Base-by-base conservation (phyloP, 1,140 invertebrate genomes). In the Papilio dardanus region DNA sequence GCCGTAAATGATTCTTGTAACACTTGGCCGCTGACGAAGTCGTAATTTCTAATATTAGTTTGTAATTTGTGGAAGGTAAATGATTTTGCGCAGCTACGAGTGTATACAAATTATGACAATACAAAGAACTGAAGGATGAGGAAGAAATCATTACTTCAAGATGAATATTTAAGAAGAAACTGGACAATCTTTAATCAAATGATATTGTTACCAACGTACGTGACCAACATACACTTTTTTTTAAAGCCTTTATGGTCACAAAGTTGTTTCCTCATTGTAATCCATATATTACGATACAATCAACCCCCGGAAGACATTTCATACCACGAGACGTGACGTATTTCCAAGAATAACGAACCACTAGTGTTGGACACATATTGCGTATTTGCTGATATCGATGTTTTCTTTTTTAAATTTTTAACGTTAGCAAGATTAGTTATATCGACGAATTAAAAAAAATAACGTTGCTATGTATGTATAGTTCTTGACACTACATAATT, bases 11-110 rank as follows among this genome's bases (percentile, higher is more conserved):
- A 16, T 58, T 30, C 54, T 58, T 58, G 24, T 58, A 28, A 30
- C 21, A 58, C 54, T 28, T 58, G 54, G 54, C 24, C 12, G 54
- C 54, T 28, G 24, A n/a, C 54, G 54, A 28, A 58, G 77, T 74
- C 81, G 76, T 73, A 81, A 79, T 82, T 74, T 67, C 81, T 81
- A 85, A 80, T 58, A 79, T 74, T 86, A 83, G 81, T 79, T n/a
- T 12, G 76, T 79, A 83, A 83, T 83, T 84, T 83, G 80, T 78
- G 80, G 77, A 81, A 77, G 73, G 12, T 67, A 58, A 58, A 58
- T 30, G 30, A 28, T 76, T 81, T 76, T 83, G 82, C 82, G 80
- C 82, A 83, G 78, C 81, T 71, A 21, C 54, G 12, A 58, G 2
- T 58, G 24, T 69, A 28, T 46, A n/a, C n/a, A n/a, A n/a, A n/a